Conservation (phyloP, 2,113 vertebrate species). For the Nothobranchius kuhntae region DNA sequence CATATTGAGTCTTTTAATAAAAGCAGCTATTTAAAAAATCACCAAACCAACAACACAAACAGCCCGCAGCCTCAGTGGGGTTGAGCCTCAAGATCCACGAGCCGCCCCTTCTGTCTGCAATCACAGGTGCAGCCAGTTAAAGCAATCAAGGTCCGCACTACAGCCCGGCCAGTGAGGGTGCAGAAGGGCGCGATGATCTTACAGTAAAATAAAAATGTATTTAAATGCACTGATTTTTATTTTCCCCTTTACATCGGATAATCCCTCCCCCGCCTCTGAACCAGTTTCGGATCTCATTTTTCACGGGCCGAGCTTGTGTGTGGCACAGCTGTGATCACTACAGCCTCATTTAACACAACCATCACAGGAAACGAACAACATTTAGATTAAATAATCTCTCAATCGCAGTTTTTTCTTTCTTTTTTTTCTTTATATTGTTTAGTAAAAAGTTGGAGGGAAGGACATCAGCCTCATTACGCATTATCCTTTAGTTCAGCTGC, state of each 20-base stretch:
- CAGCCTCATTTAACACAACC: not conserved
- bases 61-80: too few relatives aligned
- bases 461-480: not conserved
- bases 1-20: too few relatives aligned
- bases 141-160: too few relatives aligned
- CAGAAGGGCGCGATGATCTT: too few relatives aligned
- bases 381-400: not conserved
- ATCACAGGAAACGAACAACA: too few relatives aligned
- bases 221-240: not conserved
- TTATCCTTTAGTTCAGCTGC: not conserved
- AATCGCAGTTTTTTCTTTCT: not conserved
- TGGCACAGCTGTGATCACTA: conserved; percentile 3
- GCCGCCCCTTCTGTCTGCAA: too few relatives aligned
- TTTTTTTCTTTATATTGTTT: too few relatives aligned
- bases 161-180: too few relatives aligned
- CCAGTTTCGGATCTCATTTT: not conserved
- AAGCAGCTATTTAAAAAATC: too few relatives aligned
- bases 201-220: not conserved
- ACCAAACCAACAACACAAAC: too few relatives aligned
- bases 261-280: not conserved
- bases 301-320: not conserved
- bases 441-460: not conserved
- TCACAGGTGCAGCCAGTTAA: too few relatives aligned
- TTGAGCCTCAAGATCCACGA: too few relatives aligned
- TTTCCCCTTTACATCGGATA: not conserved